Percentiles rank a stretch among this genome's conserved stretches.
These are phyloP conservation scores for Vombatus ursinus DNA, from an alignment of 2,113 vertebrate species.

Conservation along the genomic window DNA sequence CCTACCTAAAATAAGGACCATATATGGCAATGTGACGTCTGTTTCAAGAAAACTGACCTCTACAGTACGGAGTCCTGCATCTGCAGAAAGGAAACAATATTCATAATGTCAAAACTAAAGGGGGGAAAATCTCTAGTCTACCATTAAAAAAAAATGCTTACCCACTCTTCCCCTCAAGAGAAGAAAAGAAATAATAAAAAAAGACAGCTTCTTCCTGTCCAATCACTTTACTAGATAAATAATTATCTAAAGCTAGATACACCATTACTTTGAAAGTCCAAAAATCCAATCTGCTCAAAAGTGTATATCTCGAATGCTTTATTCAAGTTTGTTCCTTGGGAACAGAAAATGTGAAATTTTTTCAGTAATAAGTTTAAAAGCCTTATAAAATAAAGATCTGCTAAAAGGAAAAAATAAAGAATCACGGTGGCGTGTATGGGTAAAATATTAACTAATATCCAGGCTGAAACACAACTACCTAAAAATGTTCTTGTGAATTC, in stretches of 20 bases:
- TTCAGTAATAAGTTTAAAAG: slow-evolving; percentile 24
- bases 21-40: accelerated
- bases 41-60: slow-evolving; percentile 2
- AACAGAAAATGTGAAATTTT: slow-evolving; percentile 27
- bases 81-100: neutral
- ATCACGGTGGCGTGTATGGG: neutral
- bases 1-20: neutral
- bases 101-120: neutral
- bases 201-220: neutral
- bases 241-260: neutral
- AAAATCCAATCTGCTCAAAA: neutral
- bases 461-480: slow-evolving; percentile 29
- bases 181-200: neutral
- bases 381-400: slow-evolving; percentile 17
- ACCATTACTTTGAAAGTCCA: neutral
- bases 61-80: neutral
- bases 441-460: neutral
- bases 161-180: slow-evolving; percentile 1
- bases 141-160: neutral
- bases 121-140: slow-evolving; percentile 3
- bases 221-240: neutral
- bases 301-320: neutral
- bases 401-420: slow-evolving; percentile 27
- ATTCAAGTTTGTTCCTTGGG: slow-evolving; percentile 20
- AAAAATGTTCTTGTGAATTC: slow-evolving; percentile 14